A percentile compares a stretch with the other conserved stretches of the same genome.
Evolutionary conservation across 2,797 vertebrate species (phyloP).

Genomic region (Clangula hyemalis): DNA sequence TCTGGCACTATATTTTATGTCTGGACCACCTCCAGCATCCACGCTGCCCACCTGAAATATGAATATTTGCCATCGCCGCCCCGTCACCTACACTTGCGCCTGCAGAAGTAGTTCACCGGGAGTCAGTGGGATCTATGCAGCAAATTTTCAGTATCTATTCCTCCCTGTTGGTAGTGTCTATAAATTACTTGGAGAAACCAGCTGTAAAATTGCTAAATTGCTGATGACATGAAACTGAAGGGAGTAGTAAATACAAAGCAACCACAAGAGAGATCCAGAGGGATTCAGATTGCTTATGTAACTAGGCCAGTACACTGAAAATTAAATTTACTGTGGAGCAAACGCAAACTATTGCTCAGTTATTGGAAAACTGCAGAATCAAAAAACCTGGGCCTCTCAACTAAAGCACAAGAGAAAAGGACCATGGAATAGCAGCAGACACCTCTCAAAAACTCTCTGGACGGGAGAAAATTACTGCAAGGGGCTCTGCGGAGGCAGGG

Average conservation of each 20-base stretch:
- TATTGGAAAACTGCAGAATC: conserved; percentile 36
- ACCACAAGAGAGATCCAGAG: conserved; percentile 46
- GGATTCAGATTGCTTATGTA: conserved; percentile 70
- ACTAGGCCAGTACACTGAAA: conserved; percentile 63
- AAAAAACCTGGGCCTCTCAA: background rate
- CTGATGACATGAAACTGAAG: conserved; percentile 66
- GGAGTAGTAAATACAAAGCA: conserved; percentile 74
- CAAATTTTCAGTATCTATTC: conserved; percentile 50
- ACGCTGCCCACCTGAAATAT: background rate
- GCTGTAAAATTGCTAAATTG: conserved; percentile 64
- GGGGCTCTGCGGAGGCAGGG: background rate
- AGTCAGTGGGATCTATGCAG: conserved; percentile 42
- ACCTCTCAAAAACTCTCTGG: background rate
- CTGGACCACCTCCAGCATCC: background rate
- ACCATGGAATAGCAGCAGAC: background rate
- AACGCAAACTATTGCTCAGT: conserved; percentile 20
- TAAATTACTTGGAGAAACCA: conserved; percentile 65
- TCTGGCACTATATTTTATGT: background rate
- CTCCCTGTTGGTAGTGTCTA: conserved; percentile 52
- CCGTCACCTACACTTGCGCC: background rate
- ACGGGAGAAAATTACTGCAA: background rate
- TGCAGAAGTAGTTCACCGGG: background rate
- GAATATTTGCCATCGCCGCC: background rate
- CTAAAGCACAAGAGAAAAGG: background rate
- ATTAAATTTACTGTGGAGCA: conserved; percentile 23